Evolutionary conservation across 1,140 invertebrate genomes (phyloP).

Genomic region (Drosophila pruinosa): DNA sequence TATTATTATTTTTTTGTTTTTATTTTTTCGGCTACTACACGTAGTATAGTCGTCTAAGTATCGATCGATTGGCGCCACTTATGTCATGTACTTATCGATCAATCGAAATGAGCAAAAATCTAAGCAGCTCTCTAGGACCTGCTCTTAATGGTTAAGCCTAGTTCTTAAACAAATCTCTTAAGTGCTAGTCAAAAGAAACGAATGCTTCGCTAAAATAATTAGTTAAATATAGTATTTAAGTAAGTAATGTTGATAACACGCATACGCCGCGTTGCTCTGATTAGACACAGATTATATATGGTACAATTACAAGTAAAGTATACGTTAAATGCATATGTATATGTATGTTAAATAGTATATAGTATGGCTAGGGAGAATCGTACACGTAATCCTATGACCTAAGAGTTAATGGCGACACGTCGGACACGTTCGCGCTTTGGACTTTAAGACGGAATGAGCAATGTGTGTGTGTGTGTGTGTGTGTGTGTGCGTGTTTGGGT

Average conservation of each 20-base stretch:
- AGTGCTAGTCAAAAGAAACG: slow-evolving; percentile 48
- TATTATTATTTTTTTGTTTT: slow-evolving; percentile 20
- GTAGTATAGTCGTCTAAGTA: slow-evolving; percentile 26
- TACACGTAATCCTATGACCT: slow-evolving; percentile 70
- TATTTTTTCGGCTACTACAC: slow-evolving; percentile 3
- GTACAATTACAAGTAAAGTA: too few species aligned
- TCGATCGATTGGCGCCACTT: slow-evolving; percentile 30
- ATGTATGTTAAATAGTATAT: slow-evolving; percentile 20
- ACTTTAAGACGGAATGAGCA: slow-evolving; percentile 76
- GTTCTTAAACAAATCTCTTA: slow-evolving; percentile 55
- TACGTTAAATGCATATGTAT: slow-evolving; percentile 12
- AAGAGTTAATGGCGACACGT: slow-evolving; percentile 58
- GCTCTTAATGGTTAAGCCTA: slow-evolving; percentile 56
- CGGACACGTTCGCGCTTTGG: slow-evolving; percentile 62
- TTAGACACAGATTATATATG: slow-evolving; percentile 49
- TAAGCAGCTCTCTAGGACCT: slow-evolving; percentile 67
- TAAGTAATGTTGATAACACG: too few species aligned
- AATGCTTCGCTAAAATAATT: slow-evolving; percentile 33
- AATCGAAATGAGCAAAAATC: slow-evolving; percentile 37
- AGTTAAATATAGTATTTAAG: slow-evolving; percentile 45
- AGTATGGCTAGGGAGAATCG: slow-evolving; percentile 51
- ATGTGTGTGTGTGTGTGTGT: slow-evolving; percentile 26
- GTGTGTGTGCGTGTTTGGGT: slow-evolving; percentile 27
- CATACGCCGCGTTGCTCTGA: slow-evolving; percentile 59
- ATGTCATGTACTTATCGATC: slow-evolving; percentile 24